Evolutionary conservation across 2,797 vertebrate genomes (phyloP), one percentile per base, ranked within the genome.

Genomic region (Megaceryle alcyon): DNA sequence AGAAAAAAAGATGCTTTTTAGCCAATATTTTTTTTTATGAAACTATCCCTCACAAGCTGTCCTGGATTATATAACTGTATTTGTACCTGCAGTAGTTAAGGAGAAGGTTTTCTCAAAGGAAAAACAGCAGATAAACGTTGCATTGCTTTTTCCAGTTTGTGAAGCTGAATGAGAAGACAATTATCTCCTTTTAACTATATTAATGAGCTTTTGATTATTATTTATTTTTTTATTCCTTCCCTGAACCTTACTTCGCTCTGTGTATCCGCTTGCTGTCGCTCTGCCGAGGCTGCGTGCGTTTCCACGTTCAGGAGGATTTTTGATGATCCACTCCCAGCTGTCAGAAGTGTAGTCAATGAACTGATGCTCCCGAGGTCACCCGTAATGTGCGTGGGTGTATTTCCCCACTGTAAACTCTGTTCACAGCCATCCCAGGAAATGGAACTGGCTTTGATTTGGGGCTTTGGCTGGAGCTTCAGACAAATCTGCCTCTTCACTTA

Each of bases 381-480:
- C 16, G 0, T 53, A 81, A 85, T 14, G 57, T 1, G 22, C 6
- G 39, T 61, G 82, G 88, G 82, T 76, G 89, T 33, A 65, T 92
- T 94, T 92, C 77, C 83, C 86, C 3, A 1, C 91, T 48, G 56
- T 26, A 63, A 81, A 48, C 82, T 66, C 8, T 71, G 78, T 78
- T 94, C 91, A 28, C 78, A 94, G 88, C 94, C 79, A 86, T 66
- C 92, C 84, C 82, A 88, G 93, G 92, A 95, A 95, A 82, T 77
- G 54, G 51, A 83, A 16, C 90, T 91, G 76, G 43, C 91, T 95
- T 94, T 69, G 53, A 48, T 54, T 89, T 84, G 23, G 80, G 81
- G 44, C 85, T 94, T 87, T 95, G 78, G 91, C 83, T 2, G 5
- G n/a, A 86, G 88, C 79, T 95, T 89, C 79, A 86, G 66, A 82